Base-by-base conservation (phyloP, 2,797 vertebrate species). In the Botia almorhae region DNA sequence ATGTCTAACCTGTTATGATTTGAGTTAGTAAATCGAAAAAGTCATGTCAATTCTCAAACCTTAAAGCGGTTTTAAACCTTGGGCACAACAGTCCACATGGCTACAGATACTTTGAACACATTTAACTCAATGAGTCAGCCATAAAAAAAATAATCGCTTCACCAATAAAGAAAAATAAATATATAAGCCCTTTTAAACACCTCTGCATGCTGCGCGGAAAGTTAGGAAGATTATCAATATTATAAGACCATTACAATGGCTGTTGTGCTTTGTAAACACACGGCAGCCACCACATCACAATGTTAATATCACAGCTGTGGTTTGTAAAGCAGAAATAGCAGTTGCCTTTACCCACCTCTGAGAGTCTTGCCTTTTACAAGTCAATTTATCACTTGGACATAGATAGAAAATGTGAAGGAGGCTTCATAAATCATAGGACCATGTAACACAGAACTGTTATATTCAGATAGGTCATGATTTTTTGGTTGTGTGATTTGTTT, bases 301-400 rank as follows among this genome's bases (percentile, higher is more conserved):
- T 61, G 33, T 60, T 93, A 91, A 93, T 92, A 89, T 87, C 87
- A 84, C 83, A 89, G 83, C 88, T 89, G 87, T 87, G 81, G 77
- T 81, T 78, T 91, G 89, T 92, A 92, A 93, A 92, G 88, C 90
- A 88, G 88, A 92, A 93, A 90, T 91, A 91, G 87, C 86, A 89
- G 89, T 90, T 91, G 2, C 90, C 91, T 87, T 83, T 87, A 89
- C 86, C 84, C 87, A 29, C 12, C 26, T 90, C 89, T 87, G 88
- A 88, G 85, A 89, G 76, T 81, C 86, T 81, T 73, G 84, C 80
- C 63, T 56, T 48, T 65, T 60, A 48, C 17, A 65, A 58, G 53
- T 58, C 67, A 80, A 76, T 68, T 26, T 65, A 53, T 64, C 63
- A 67, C 19, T 55, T 53, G 26, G 36, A 71, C 63, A 72, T 50